A percentile compares a stretch with the other conserved stretches of the same genome.
Evolutionary conservation across 1,140 invertebrate species (phyloP).

Genomic region (Aleiodes sp.): DNA sequence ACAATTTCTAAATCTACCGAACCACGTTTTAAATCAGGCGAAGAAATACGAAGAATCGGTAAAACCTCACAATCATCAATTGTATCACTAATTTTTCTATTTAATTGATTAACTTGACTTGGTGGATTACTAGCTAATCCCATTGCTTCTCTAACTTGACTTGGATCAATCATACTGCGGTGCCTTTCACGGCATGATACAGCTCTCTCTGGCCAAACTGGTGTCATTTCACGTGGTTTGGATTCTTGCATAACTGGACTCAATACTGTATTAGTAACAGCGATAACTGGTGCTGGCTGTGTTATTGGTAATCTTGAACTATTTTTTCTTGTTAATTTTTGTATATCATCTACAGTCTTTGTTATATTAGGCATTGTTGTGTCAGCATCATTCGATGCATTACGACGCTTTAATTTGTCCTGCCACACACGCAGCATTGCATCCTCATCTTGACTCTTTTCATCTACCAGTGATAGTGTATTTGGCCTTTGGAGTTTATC

Average conservation of each 20-base stretch:
- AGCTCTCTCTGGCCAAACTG: conserved; percentile 55
- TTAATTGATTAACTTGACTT: conserved; percentile 48
- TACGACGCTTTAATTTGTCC: conserved; percentile 55
- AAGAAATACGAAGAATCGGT: conserved; percentile 21
- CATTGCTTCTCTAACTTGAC: conserved; percentile 59
- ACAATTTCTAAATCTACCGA: background rate
- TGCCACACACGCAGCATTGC: conserved; percentile 58
- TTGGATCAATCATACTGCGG: conserved; percentile 66
- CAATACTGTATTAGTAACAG: conserved; percentile 62
- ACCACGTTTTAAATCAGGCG: background rate
- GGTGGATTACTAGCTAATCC: conserved; percentile 54
- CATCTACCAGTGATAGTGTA: conserved; percentile 44
- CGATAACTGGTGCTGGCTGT: conserved; percentile 58
- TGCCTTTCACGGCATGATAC: conserved; percentile 60
- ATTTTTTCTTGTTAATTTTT: conserved; percentile 53
- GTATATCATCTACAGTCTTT: conserved; percentile 61
- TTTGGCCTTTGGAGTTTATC: conserved; percentile 54
- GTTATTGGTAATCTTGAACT: conserved; percentile 54
- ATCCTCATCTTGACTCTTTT: conserved; percentile 44
- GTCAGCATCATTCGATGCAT: conserved; percentile 52
- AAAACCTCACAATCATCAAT: conserved; percentile 21
- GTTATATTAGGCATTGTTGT: conserved; percentile 57
- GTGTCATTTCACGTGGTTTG: conserved; percentile 51
- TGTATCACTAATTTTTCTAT: background rate
- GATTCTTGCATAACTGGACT: conserved; percentile 66